Evolutionary conservation across 2,888 invertebrate genomes (phyloP).

Genomic region (Stenodema calcarata): DNA sequence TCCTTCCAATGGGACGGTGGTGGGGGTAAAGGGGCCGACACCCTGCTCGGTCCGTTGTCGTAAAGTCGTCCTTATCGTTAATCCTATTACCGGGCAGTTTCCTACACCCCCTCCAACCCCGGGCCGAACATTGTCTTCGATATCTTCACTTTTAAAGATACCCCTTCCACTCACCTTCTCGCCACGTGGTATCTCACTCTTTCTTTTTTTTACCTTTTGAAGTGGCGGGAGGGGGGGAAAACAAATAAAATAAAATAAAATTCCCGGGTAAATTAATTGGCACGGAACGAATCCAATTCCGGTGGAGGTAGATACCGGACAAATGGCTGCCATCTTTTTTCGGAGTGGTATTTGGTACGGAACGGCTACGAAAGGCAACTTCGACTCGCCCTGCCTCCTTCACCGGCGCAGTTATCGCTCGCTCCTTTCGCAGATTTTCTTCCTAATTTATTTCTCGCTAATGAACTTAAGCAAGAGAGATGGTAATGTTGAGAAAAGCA

Average conservation of each 20-base stretch:
- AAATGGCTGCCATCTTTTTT: constrained; percentile 32
- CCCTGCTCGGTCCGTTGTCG: neutral
- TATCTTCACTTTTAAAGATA: constrained; percentile 28
- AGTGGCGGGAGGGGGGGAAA: neutral
- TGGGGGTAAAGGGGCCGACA: neutral
- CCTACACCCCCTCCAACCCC: neutral
- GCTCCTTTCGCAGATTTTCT: constrained; percentile 36
- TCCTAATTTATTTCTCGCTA: constrained; percentile 33
- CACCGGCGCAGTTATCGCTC: neutral
- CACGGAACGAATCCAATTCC: constrained; percentile 24
- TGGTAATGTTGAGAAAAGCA: neutral
- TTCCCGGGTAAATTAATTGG: constrained; percentile 28
- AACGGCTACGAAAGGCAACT: neutral
- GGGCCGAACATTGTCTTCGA: neutral
- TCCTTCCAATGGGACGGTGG: neutral
- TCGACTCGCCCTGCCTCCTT: neutral
- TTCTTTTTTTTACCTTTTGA: neutral
- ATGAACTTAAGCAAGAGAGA: constrained; percentile 30
- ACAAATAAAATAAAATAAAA: neutral
- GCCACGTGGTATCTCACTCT: neutral
- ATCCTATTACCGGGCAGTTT: constrained; percentile 43
- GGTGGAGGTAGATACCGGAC: neutral
- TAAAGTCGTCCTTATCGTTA: constrained; percentile 45
- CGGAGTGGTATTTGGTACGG: neutral
- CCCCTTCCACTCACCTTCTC: neutral